phyloP scores from a whole-genome alignment of 2,888 invertebrate genomes.

The Cheiracanthium punctorium region DNA sequence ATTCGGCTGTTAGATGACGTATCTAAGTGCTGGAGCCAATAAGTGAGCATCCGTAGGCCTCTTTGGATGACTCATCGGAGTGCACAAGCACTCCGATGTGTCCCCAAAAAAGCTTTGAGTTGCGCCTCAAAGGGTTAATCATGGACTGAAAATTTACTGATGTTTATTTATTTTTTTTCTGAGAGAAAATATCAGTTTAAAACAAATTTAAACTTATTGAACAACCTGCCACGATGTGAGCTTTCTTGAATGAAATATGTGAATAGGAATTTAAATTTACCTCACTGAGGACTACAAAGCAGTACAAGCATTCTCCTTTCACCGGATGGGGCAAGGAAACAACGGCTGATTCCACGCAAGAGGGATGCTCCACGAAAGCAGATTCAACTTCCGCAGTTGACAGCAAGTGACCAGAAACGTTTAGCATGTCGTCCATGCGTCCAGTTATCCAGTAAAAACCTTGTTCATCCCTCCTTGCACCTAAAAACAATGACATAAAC shows the following conservation, averaged over 20 bases:
- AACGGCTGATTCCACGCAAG: slow-evolving; percentile 95
- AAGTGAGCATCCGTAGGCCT: too few species aligned
- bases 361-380: slow-evolving; percentile 77
- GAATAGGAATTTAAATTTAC: slow-evolving; percentile 21
- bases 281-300: slow-evolving; percentile 91
- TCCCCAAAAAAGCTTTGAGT: too few species aligned
- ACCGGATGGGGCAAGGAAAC: slow-evolving; percentile 95
- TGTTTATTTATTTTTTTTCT: too few species aligned
- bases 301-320: slow-evolving; percentile 98
- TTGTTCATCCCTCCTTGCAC: slow-evolving; percentile 92
- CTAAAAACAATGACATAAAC: too few species aligned
- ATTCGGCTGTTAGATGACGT: too few species aligned
- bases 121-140: too few species aligned
- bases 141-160: too few species aligned
- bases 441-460: slow-evolving; percentile 98
- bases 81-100: too few species aligned
- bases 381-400: slow-evolving; percentile 91
- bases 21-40: too few species aligned
- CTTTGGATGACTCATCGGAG: too few species aligned
- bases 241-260: too few species aligned
- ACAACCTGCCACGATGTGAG: neutral
- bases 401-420: slow-evolving; percentile 98
- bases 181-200: neutral
- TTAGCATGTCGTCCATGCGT: slow-evolving; percentile 98
- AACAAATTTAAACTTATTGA: neutral